Evolutionary conservation across 2,888 invertebrate species (phyloP).

Genomic region (Tetragonula carbonaria): DNA sequence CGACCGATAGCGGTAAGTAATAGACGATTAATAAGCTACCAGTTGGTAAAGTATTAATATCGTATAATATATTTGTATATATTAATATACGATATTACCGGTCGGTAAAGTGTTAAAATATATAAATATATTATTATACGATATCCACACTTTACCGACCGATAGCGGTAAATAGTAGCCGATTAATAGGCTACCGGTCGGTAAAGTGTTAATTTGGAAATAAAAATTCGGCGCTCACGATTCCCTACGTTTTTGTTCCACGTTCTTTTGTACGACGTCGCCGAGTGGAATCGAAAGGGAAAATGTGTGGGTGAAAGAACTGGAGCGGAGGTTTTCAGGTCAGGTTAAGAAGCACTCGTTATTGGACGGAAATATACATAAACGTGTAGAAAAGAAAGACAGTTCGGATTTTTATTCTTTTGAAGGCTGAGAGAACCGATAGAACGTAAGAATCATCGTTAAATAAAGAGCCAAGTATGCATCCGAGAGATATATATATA

Average conservation of each 20-base stretch:
- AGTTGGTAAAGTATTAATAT: neutral
- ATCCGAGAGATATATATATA: neutral
- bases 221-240: constrained; percentile 21
- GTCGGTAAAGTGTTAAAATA: neutral
- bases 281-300: constrained; percentile 17
- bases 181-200: too few species aligned
- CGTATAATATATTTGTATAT: too few species aligned
- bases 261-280: neutral
- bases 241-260: constrained; percentile 1
- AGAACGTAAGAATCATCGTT: neutral
- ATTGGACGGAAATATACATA: constrained; percentile 33
- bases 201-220: neutral
- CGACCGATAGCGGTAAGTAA: too few species aligned
- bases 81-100: too few species aligned
- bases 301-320: constrained; percentile 31
- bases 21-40: too few species aligned
- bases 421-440: neutral
- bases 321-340: constrained; percentile 34
- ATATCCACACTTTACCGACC: too few species aligned
- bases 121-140: too few species aligned
- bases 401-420: constrained; percentile 7
- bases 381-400: constrained; percentile 7
- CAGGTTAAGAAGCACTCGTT: constrained; percentile 43
- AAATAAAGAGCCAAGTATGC: neutral
- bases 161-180: too few species aligned